Base-by-base conservation (phyloP, 2,113 vertebrate genomes). In the Saccopteryx leptura region DNA sequence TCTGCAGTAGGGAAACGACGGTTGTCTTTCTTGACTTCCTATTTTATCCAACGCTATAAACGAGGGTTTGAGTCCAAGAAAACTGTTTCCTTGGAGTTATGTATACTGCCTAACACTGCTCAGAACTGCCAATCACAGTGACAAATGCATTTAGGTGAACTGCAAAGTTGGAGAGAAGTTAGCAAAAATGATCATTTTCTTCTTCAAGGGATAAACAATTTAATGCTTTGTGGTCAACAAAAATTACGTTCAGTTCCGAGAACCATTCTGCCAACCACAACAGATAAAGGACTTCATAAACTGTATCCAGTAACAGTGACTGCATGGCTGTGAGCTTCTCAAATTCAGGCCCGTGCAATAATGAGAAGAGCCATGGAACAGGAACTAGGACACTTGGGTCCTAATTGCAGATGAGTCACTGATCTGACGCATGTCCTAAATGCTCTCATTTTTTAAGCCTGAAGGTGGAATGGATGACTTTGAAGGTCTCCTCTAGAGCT, bases 201-300 rank as follows among this genome's bases (percentile, higher is more conserved):
- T 94, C 72, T 93, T 69, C 94, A 92, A 94, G 72, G 15, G 61
- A 24, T 72, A 93, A 91, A 91, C 33, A 74, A 75, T 63, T 68
- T 39, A 60, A 61, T 87, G 83, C 8, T 79, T 69, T 93, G 72
- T 88, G 76, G 83, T 69, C 81, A 93, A 88, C 23, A 82, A 6
- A 61, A 48, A 65, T 71, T 78, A 72, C 28, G 4, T 56, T 94
- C 23, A 50, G 33, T 54, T 91, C 58, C 79, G 50, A 72, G 24
- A 79, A 33, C 54, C 24, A 68, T 68, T 75, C 24, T 78, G 79
- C 24, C 63, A 92, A 83, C 23, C n/a, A 85, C 31, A 76, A 66
- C 3, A 91, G 78, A 91, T 31, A 88, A 63, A 33, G 61, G 71
- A 86, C 78, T 92, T 69, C 88, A 94, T 75, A 66, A 83, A 66